phyloP scores from a whole-genome alignment of 2,888 invertebrate genomes.

The Tridacna crocea region DNA sequence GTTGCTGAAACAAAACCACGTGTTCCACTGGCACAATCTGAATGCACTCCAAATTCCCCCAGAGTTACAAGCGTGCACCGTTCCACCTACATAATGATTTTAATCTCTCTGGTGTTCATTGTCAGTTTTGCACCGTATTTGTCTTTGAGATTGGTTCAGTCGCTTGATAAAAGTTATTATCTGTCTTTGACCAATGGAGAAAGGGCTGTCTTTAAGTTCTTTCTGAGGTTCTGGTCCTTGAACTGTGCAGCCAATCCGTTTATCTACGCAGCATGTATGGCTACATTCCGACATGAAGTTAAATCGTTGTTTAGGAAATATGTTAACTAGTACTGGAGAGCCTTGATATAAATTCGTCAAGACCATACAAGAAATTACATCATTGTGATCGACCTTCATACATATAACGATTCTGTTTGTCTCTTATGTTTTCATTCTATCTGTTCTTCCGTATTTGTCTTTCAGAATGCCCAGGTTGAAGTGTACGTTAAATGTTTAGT shows the following conservation, averaged over 20 bases:
- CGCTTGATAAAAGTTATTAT: conserved; percentile 49
- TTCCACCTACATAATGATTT: conserved; percentile 66
- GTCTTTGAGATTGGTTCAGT: conserved; percentile 49
- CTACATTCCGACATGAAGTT: conserved; percentile 55
- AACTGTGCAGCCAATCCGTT: conserved; percentile 72
- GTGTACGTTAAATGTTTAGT: no score
- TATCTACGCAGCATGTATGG: conserved; percentile 70
- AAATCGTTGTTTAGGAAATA: conserved; percentile 25
- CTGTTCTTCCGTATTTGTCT: no score
- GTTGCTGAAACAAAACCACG: no score
- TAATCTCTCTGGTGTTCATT: conserved; percentile 65
- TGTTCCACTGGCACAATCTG: no score
- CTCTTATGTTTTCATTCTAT: no score
- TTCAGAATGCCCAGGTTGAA: no score
- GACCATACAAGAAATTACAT: no score
- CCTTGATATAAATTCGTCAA: no score
- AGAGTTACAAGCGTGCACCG: background rate
- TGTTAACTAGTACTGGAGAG: no score
- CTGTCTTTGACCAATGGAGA: conserved; percentile 46
- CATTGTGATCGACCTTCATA: no score
- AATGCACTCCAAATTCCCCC: background rate
- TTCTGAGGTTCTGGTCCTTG: conserved; percentile 66
- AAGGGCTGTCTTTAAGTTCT: conserved; percentile 60
- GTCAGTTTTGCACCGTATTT: conserved; percentile 64
- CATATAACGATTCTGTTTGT: no score